Base-by-base conservation (phyloP, 2,113 vertebrate species). In the Pionites leucogaster region DNA sequence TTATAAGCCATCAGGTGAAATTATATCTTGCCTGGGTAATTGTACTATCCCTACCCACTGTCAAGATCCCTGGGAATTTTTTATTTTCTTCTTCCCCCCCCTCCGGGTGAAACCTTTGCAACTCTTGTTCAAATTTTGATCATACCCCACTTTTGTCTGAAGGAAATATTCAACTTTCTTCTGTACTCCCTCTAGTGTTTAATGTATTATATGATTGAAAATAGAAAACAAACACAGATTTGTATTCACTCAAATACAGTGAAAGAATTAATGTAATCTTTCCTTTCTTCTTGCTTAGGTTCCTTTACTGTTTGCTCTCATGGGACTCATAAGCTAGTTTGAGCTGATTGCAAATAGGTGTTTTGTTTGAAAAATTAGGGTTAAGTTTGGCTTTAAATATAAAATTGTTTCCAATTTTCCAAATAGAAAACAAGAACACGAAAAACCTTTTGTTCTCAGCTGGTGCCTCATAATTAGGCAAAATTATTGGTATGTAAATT, bases 111-210 rank as follows among this genome's bases (percentile, higher is more conserved):
- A 87, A 81, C 41, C 25, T 46, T 69, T 70, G 4, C 5, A 82
- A 29, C 41, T 72, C 27, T 0, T 9, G 17, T 20, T 60, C 20
- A 7, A 9, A 31, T 81, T 60, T 50, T 20, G 17, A 50, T 63
- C 2, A 1, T 33, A 28, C 17, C 70, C 24, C 4, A 15, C 69
- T 92, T 86, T 20, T 49, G 67, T 46, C 12, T 2, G 2, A 52
- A 55, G 35, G 50, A 67, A 75, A 77, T 10, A 39, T 27, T 92
- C 81, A 33, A 3, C 63, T 90, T 80, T 90, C 47, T 90, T 76
- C 49, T 78, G 23, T 41, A 37, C 96, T 97, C 96, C 93, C 96
- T 94, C 95, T 96, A 91, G 96, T 62, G 96, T 96, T 86, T 67
- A 44, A 85, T 49, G 23, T 17, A 22, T 67, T 60, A 1, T 55